A percentile compares a stretch with the other conserved stretches of the same genome.
Conservation (phyloP, 2,113 vertebrate genomes). For the Xerus inauris region DNA sequence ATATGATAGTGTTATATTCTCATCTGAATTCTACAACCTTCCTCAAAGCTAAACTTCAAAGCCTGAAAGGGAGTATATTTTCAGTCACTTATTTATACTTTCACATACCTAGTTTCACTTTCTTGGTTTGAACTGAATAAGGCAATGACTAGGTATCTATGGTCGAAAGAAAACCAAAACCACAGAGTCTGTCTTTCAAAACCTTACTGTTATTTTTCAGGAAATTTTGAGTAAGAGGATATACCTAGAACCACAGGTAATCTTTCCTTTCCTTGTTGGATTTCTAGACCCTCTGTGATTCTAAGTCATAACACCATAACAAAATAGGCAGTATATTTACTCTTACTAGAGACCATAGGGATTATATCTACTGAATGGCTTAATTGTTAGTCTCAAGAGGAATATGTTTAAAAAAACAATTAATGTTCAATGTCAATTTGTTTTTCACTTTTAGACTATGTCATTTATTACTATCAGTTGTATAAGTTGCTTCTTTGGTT, state of each 20-base stretch:
- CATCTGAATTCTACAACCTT: not conserved
- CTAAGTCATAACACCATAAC: not conserved
- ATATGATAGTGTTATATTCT: not conserved
- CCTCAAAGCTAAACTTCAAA: not conserved
- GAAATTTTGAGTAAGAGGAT: not conserved
- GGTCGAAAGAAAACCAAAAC: not conserved
- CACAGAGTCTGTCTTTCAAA: not conserved
- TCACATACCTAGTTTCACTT: not conserved
- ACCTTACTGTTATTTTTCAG: not conserved
- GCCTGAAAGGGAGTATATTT: not conserved
- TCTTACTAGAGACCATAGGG: constrained; percentile 15
- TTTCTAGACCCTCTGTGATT: not conserved
- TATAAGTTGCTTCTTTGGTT: not conserved
- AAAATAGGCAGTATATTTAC: not conserved
- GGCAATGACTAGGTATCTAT: not conserved
- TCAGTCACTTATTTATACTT: not conserved
- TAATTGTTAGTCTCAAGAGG: constrained; percentile 61
- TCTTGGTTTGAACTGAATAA: not conserved
- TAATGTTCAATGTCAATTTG: not conserved
- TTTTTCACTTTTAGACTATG: not conserved
- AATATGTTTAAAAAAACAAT: not conserved
- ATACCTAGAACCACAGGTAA: not conserved
- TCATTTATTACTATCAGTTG: not conserved
- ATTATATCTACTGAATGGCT: not conserved
- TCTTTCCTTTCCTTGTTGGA: not conserved